phyloP scores from a whole-genome alignment of 2,113 vertebrate genomes.

The Zeus faber region DNA sequence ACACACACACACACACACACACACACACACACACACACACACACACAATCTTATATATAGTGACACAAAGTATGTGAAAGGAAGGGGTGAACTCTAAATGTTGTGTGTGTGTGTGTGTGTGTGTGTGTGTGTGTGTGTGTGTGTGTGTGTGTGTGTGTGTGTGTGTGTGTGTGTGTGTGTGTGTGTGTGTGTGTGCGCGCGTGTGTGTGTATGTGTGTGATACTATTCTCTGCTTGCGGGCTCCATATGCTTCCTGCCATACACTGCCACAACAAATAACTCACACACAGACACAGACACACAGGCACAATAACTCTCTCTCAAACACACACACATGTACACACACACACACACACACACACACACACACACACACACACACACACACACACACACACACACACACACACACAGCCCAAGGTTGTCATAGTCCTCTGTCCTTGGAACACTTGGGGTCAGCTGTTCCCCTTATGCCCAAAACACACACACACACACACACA shows the following conservation, averaged over 20 bases:
- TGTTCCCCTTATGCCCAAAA: no score
- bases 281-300: background rate
- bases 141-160: background rate
- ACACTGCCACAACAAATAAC: no score
- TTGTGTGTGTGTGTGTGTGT: background rate
- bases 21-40: no score
- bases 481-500: background rate
- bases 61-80: no score
- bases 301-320: background rate
- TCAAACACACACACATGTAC: background rate
- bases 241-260: no score
- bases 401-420: constrained; percentile 1
- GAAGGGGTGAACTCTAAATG: no score
- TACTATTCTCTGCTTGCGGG: no score
- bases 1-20: no score
- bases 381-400: constrained; percentile 7
- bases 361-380: constrained; percentile 10
- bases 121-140: background rate
- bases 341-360: constrained; percentile 1
- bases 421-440: no score
- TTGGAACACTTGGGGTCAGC: no score
- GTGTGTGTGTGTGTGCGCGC: background rate
- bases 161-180: background rate
- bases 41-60: background rate
- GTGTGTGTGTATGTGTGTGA: background rate